Conservation (phyloP, 2,888 invertebrate genomes). For the Serripes groenlandicus region DNA sequence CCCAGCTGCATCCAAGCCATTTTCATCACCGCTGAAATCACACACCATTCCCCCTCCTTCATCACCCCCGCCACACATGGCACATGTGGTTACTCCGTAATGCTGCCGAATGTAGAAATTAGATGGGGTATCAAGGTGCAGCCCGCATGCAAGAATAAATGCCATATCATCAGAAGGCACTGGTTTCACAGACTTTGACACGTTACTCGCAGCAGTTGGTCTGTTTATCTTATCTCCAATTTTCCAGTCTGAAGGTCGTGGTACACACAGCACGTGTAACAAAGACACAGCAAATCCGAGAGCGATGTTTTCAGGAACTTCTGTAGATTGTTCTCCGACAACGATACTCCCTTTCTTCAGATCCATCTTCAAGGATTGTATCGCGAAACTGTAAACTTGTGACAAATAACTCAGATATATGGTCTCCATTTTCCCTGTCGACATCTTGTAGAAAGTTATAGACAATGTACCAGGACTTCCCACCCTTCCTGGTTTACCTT, state of each 20-base stretch:
- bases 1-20: conserved; percentile 20
- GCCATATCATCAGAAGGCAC: conserved; percentile 83
- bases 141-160: conserved; percentile 87
- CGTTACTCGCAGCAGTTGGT: conserved; percentile 14
- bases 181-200: conserved; percentile 41
- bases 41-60: conserved; percentile 41
- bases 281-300: conserved; percentile 87
- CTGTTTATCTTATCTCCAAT: conserved; percentile 42
- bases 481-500: conserved; percentile 75
- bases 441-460: conserved; percentile 76
- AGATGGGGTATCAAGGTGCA: conserved; percentile 83
- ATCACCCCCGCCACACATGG: conserved; percentile 67
- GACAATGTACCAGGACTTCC: conserved; percentile 82
- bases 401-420: conserved; percentile 70
- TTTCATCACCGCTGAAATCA: conserved; percentile 40
- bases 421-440: conserved; percentile 58
- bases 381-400: conserved; percentile 63
- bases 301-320: conserved; percentile 87
- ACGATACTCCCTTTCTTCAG: conserved; percentile 77
- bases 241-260: conserved; percentile 77
- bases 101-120: conserved; percentile 80
- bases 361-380: conserved; percentile 74
- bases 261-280: conserved; percentile 87
- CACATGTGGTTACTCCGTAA: conserved; percentile 71
- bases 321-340: conserved; percentile 68